Base-by-base conservation (phyloP, 1,140 invertebrate genomes). In the Ylistrum balloti region DNA sequence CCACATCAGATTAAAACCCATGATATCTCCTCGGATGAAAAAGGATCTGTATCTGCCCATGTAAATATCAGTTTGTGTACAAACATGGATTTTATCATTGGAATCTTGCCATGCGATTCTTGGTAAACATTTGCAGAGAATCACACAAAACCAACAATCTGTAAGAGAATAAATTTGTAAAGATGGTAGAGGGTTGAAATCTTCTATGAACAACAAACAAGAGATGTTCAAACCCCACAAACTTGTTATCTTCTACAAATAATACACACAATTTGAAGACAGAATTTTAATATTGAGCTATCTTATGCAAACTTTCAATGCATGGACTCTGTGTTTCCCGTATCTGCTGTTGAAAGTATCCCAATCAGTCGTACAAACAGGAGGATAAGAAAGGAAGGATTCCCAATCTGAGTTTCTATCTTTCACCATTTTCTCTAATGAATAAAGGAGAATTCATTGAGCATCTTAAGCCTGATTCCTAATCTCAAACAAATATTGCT, bases 41-140 rank as follows among this genome's bases (percentile, higher is more conserved):
- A n/a, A 74, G 56, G 56, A 74, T 74, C 56, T 0, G 20, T 74
- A 74, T 74, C 56, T 74, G 1, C 20, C 17, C n/a, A n/a, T 5
- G 56, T 74, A 74, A 74, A 74, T n/a, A 74, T 74, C 22, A 74
- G n/a, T 74, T n/a, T 74, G 56, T 74, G 56, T n/a, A 74, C 56
- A 74, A 74, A 74, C 56, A 28, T 74, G 15, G 15, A 7, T 9
- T 22, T 74, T 74, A 74, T 74, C 22, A 7, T 74, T 28, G 22
- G 22, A 74, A 74, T 1, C 22, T 74, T 74, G 56, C 13, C 22
- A 74, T n/a, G 13, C 56, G n/a, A 74, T 74, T 74, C 56, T 74
- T 28, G 56, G 56, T n/a, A 74, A 74, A 74, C 56, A 74, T 74
- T 74, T 74, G 56, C 56, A n/a, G 56, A 74, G 56, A 74, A 74